phyloP scores from a whole-genome alignment of 2,797 vertebrate species.

The Sebastes minor region DNA sequence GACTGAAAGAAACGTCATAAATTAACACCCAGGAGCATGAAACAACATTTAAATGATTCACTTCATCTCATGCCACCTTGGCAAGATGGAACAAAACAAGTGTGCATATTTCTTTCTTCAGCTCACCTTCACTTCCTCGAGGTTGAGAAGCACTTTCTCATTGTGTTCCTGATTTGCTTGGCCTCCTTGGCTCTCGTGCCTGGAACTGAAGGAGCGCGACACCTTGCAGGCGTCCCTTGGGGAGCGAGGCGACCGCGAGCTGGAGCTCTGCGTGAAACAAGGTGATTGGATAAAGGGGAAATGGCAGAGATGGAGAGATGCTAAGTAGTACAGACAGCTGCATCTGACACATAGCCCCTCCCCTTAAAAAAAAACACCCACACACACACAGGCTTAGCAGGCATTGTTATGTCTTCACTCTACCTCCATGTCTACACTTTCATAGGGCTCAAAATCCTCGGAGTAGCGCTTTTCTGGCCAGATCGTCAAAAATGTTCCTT shows the following conservation, averaged over 20 bases:
- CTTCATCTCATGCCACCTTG: neutral
- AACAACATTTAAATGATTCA: constrained; percentile 3
- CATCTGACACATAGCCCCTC: constrained; percentile 62
- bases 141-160: constrained; percentile 84
- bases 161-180: constrained; percentile 59
- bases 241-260: constrained; percentile 55
- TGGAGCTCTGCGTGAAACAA: constrained; percentile 59
- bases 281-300: constrained; percentile 31
- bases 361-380: constrained; percentile 23
- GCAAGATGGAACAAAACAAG: neutral
- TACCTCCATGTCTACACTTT: constrained; percentile 82
- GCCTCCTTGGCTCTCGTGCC: constrained; percentile 50
- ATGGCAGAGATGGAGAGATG: constrained; percentile 54
- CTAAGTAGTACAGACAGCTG: constrained; percentile 67
- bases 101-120: neutral
- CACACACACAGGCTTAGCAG: constrained; percentile 47
- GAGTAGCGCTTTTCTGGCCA: constrained; percentile 83
- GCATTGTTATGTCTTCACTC: constrained; percentile 49
- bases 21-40: constrained; percentile 15
- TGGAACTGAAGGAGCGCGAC: constrained; percentile 55
- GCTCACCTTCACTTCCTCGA: constrained; percentile 86
- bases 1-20: neutral
- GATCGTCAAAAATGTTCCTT: constrained; percentile 81
- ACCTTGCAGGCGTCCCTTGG: constrained; percentile 57
- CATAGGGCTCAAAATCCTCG: constrained; percentile 88